Evolutionary conservation across 2,797 vertebrate species (phyloP).

Genomic region (Nothura maculosa): DNA sequence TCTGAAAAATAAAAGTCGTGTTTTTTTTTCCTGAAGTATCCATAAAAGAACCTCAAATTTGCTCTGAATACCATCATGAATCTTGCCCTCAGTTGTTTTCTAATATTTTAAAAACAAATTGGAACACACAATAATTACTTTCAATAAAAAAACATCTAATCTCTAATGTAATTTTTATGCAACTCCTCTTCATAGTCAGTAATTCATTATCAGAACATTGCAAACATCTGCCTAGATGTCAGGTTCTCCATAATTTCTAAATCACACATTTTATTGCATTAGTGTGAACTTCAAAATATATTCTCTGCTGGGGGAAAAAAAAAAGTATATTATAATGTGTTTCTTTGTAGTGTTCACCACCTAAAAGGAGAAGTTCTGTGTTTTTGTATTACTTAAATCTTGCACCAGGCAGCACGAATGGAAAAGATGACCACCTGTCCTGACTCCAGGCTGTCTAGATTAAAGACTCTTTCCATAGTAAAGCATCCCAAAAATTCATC

Average conservation of each 20-base stretch:
- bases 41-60: not conserved
- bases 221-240: slow-evolving; percentile 63
- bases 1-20: not conserved
- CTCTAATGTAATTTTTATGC: slow-evolving; percentile 62
- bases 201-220: slow-evolving; percentile 68
- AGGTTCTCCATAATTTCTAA: slow-evolving; percentile 57
- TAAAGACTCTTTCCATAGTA: not conserved
- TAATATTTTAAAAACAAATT: slow-evolving; percentile 46
- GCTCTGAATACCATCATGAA: slow-evolving; percentile 50
- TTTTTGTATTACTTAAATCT: not conserved
- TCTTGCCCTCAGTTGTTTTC: slow-evolving; percentile 46
- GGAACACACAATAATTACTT: slow-evolving; percentile 70
- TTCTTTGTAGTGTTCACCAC: not conserved
- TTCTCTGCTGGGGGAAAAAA: not conserved
- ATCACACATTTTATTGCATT: slow-evolving; percentile 34
- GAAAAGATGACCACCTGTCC: not conserved
- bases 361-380: not conserved
- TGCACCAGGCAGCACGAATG: not conserved
- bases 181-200: slow-evolving; percentile 71
- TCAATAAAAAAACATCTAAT: slow-evolving; percentile 33
- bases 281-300: slow-evolving; percentile 58
- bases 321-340: not conserved
- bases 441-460: not conserved
- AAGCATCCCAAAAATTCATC: not conserved
- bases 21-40: not conserved